phyloP scores from a whole-genome alignment of 2,888 invertebrate genomes.

The Lottia gigantea region DNA sequence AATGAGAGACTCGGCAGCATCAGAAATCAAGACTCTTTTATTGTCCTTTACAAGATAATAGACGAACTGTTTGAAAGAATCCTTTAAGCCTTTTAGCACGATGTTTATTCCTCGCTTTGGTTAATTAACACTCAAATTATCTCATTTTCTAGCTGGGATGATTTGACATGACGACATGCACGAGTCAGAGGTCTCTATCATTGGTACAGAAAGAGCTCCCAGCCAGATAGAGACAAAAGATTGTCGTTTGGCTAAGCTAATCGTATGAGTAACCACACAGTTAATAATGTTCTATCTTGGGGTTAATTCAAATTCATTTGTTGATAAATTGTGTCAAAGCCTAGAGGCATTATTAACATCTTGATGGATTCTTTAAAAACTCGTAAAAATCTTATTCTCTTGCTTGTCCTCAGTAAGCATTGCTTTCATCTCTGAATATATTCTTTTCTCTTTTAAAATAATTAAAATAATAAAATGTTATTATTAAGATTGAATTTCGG shows the following conservation, averaged over 20 bases:
- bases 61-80: background rate
- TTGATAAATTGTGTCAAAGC: constrained; percentile 11
- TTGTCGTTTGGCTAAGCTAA: background rate
- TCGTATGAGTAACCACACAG: constrained; percentile 10
- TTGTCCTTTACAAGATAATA: background rate
- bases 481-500: too few species aligned
- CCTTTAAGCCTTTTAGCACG: background rate
- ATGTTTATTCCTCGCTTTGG: constrained; percentile 8
- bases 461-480: too few species aligned
- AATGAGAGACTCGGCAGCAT: background rate
- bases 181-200: constrained; percentile 4
- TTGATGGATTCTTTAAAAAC: background rate
- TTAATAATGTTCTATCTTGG: constrained; percentile 1
- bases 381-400: background rate
- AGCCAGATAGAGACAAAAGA: background rate
- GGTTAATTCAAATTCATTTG: constrained; percentile 10
- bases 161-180: constrained; percentile 4
- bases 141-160: constrained; percentile 1
- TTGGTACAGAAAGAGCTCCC: background rate
- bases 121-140: constrained; percentile 9
- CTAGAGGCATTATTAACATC: background rate
- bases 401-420: too few species aligned
- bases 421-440: too few species aligned
- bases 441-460: too few species aligned
- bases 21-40: background rate